These are phyloP conservation scores for Struthio camelus DNA, from an alignment of 2,113 vertebrate species.

Conservation along the genomic window DNA sequence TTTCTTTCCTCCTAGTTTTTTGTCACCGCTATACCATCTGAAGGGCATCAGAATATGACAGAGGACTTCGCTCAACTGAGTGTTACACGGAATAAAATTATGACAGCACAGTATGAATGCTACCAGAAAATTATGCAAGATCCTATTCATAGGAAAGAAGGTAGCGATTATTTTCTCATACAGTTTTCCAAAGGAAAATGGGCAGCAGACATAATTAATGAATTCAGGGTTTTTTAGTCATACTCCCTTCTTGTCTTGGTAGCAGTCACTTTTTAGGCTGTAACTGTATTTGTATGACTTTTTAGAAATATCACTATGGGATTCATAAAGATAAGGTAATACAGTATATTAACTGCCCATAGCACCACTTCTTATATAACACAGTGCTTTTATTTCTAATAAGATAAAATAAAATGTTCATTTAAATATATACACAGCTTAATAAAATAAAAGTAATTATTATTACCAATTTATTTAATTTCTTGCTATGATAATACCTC, in stretches of 20 bases:
- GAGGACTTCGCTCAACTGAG: conserved; percentile 61
- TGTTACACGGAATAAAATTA: conserved; percentile 90
- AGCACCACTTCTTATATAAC: neutral
- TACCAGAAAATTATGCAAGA: conserved; percentile 96
- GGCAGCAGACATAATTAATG: neutral
- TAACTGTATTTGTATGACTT: neutral
- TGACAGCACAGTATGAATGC: conserved; percentile 96
- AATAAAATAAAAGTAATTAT: neutral
- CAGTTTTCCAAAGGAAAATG: neutral
- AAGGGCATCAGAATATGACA: neutral
- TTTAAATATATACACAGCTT: neutral
- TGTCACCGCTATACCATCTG: conserved; percentile 74
- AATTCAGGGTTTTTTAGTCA: neutral
- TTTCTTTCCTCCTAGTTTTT: conserved; percentile 68
- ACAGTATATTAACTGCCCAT: neutral
- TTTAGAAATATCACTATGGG: neutral
- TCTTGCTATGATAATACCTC: neutral
- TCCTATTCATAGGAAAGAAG: conserved; percentile 70
- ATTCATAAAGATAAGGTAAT: neutral
- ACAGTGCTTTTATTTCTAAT: neutral
- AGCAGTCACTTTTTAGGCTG: neutral
- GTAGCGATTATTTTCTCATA: conserved; percentile 40
- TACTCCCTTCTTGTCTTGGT: neutral
- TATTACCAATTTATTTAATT: neutral
- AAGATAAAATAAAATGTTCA: neutral